Percentiles rank a stretch among this genome's conserved stretches.
Conservation (phyloP, 2,113 vertebrate genomes). For the Myocastor coypus region DNA sequence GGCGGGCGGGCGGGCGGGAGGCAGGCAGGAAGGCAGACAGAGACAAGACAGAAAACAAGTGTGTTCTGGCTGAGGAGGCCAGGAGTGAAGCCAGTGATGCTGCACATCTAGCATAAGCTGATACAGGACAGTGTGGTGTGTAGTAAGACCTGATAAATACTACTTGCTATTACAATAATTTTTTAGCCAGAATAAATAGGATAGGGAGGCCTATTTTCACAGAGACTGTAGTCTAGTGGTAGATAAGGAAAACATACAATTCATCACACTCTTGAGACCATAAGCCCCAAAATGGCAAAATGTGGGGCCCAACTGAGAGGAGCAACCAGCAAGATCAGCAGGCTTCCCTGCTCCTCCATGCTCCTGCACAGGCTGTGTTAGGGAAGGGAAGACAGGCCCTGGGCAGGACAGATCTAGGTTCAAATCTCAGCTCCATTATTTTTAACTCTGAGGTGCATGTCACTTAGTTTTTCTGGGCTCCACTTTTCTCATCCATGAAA, state of each 20-base stretch:
- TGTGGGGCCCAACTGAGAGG: not conserved
- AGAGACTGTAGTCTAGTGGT: not conserved
- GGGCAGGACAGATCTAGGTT: not conserved
- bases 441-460: not conserved
- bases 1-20: no score
- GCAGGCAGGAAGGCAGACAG: not conserved
- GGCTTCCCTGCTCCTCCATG: not conserved
- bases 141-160: not conserved
- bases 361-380: not conserved
- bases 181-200: not conserved
- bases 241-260: not conserved
- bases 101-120: not conserved
- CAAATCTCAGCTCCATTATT: not conserved
- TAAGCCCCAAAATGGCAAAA: not conserved
- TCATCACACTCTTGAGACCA: no score
- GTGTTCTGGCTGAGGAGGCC: not conserved
- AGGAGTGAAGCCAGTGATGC: not conserved
- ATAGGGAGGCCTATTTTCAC: not conserved
- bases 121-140: not conserved
- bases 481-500: constrained; percentile 44
- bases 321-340: not conserved
- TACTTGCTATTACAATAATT: not conserved
- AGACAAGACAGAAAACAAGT: not conserved
- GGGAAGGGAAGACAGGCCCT: not conserved
- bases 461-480: constrained; percentile 8